Evolutionary conservation across 2,888 invertebrate species (phyloP), one percentile per base, ranked within the genome.

Genomic region (Coelopa pilipes): DNA sequence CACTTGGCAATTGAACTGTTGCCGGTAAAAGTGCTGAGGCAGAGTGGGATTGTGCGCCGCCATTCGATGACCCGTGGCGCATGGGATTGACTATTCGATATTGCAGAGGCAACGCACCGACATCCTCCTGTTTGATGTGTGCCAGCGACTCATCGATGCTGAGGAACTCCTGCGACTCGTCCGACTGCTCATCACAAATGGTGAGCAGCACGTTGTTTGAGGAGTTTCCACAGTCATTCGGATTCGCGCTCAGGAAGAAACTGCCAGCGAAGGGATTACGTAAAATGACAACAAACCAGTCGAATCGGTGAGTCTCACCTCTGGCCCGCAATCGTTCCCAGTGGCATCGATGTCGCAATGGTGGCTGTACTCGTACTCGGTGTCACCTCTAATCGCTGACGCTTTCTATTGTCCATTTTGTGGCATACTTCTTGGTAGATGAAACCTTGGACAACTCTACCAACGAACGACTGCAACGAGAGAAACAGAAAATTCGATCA

Each of bases 151-250:
- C 78, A 69, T 83, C 82, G 65, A 83, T 78, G 55, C 83, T 79
- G 74, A 85, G 78, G 69, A 81, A 83, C 71, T 85, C 85, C 62
- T 82, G 80, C 59, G 86, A 83, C 69, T 83, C 85, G 47, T 81
- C 78, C 1, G 83, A 83, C 34, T 83, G 78, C 12, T 60, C 70
- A 46, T 81, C 82, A 75, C 86, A 85, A 46, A 85, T 84, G 12
- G 86, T 83, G 62, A 82, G 69, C 68, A 81, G 76, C 55, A 82
- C 79, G 67, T 81, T 80, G 70, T 60, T 49, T 76, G 76, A 65
- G 76, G 70, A 66, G 66, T 57, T 24, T n/a, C 57, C 53, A 68
- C 68, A 17, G 68, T 70, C 49, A 66, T 59, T 68, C n/a, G 67
- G 34, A 49, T 24, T 66, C n/a, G 69, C 78, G 19, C 76, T 77